Evolutionary conservation across 2,888 invertebrate genomes (phyloP).

Genomic region (Gandaritis pyraliata): DNA sequence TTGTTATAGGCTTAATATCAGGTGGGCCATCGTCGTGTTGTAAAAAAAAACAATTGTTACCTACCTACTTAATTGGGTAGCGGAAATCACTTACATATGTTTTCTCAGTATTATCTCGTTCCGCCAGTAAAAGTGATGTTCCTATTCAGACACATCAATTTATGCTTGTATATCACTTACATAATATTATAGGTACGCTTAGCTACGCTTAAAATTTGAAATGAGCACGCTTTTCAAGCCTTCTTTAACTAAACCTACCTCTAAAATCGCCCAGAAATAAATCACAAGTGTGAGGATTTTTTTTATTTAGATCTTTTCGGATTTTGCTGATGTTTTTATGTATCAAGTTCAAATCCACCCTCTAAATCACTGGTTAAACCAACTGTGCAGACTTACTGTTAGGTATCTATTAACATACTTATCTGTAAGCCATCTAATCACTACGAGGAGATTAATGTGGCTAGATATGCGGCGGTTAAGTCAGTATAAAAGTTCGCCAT

Average conservation of each 20-base stretch:
- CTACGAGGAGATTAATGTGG: no score
- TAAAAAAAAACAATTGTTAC: no score
- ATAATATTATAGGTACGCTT: constrained; percentile 3
- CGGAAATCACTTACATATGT: constrained; percentile 27
- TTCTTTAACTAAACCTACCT: no score
- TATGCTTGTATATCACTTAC: constrained; percentile 16
- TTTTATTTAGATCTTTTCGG: constrained; percentile 25
- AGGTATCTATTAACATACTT: constrained; percentile 26
- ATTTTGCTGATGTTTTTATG: constrained; percentile 34
- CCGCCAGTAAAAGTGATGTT: constrained; percentile 35
- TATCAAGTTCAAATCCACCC: constrained; percentile 31
- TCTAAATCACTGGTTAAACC: constrained; percentile 34
- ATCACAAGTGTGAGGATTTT: constrained; percentile 6
- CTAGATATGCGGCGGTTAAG: no score
- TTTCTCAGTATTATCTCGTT: constrained; percentile 35
- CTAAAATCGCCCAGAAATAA: not conserved
- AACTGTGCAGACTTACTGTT: constrained; percentile 28
- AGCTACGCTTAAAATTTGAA: no score
- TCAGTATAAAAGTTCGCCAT: no score
- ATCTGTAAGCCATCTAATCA: constrained; percentile 10
- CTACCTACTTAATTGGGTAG: constrained; percentile 27
- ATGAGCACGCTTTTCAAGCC: no score
- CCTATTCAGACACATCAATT: constrained; percentile 10
- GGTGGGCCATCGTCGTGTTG: no score
- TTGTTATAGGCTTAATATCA: no score